Base-by-base conservation (phyloP, 2,888 invertebrate species). In the Rhimphoctona megacephalus region DNA sequence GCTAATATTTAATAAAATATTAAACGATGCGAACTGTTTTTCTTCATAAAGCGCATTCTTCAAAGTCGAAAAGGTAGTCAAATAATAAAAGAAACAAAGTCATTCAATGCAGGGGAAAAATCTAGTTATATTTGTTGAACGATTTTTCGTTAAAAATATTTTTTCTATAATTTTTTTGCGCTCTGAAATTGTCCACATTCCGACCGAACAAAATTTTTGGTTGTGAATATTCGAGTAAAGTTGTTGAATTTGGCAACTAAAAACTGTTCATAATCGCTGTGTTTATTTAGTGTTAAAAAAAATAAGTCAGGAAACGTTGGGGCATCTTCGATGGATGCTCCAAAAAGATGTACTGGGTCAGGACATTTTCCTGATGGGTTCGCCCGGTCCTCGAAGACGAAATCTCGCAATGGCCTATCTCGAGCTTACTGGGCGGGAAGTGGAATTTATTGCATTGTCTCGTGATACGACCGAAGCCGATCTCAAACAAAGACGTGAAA, bases 381-480 rank as follows among this genome's bases (percentile, higher is more conserved):
- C 97, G 39, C 99, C 99, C 9, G 99, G 99, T 0, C 97, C 97
- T 0, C 95, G 96, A 83, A 96, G 98, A 90, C 95, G 99, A 77
- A 96, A 97, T 92, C 94, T 99, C 77, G 98, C 98, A 0, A 96
- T 99, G 94, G 97, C 98, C 92, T 98, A 98, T 94, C 95, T 98
- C 91, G 98, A 99, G 94, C 93, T 99, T 79, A 98, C 98, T 0
- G 97, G 97, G 89, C 95, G 98, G 78, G 99, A 99, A 95, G 95
- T 98, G 76, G 99, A 99, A 94, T 99, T 99, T 95, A 97, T 99
- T 36, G 97, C 99, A 0, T 95, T 99, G 25, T 99, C 99, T 39
- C 95, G 99, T 89, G 99, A 99, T 93, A 99, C 99, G 0, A 99
- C 99, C 0, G 99, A 99, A 94, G 97, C 98, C 6, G 99, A 99